These are phyloP conservation scores for Eumacrocentrus americanus DNA, from an alignment of 2,888 invertebrate species.

Conservation along the genomic window DNA sequence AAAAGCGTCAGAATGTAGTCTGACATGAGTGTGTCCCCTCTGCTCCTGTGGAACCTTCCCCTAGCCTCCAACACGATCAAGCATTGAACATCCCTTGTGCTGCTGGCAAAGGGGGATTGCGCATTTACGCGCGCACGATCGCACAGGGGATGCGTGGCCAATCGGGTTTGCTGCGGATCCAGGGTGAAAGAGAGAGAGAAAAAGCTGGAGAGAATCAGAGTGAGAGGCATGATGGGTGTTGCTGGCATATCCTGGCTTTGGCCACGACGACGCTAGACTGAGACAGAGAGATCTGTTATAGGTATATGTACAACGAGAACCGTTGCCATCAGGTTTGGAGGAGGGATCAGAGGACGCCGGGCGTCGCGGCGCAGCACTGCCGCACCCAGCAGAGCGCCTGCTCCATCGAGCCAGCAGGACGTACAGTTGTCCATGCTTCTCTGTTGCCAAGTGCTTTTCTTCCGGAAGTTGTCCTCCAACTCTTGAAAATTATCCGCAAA, in stretches of 20 bases:
- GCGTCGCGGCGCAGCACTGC: conserved; percentile 55
- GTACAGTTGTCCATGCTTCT: conserved; percentile 22
- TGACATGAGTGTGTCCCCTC: background rate
- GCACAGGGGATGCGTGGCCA: conserved; percentile 17
- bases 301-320: background rate
- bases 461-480: conserved; percentile 22
- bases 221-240: background rate
- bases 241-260: background rate
- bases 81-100: background rate
- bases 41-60: background rate
- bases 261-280: background rate
- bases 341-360: conserved; percentile 39
- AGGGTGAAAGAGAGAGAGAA: conserved; percentile 17
- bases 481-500: no score
- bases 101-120: background rate
- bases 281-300: background rate
- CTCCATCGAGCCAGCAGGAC: conserved; percentile 32
- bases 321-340: conserved; percentile 12
- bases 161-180: conserved; percentile 5
- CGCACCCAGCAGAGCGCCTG: conserved; percentile 57
- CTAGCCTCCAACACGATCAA: background rate
- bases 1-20: background rate
- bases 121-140: conserved; percentile 26
- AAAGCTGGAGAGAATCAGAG: background rate
- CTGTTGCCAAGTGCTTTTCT: conserved; percentile 47